phyloP scores from a whole-genome alignment of 2,888 invertebrate species.

The Argyra leucocephala region DNA sequence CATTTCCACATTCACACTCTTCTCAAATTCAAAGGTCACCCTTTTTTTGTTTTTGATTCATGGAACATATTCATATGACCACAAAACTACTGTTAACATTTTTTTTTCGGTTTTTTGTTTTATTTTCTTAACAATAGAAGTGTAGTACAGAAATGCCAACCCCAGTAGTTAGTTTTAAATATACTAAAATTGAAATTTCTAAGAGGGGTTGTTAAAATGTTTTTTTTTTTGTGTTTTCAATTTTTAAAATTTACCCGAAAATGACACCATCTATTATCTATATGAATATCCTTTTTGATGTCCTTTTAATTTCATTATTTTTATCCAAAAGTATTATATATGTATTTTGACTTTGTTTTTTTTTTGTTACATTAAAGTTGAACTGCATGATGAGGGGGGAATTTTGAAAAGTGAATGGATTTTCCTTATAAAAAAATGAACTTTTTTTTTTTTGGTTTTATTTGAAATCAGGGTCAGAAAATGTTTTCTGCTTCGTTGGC shows the following conservation, averaged over 20 bases:
- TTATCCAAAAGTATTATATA: neutral
- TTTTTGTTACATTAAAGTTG: no score
- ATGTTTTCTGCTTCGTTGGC: neutral
- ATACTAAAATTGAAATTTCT: no score
- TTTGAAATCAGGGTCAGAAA: constrained; percentile 1
- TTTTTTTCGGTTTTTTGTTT: neutral
- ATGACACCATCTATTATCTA: neutral
- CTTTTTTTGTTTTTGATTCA: no score
- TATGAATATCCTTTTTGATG: neutral
- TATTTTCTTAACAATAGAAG: no score
- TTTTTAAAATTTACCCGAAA: neutral
- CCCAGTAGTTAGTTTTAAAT: no score
- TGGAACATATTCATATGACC: neutral
- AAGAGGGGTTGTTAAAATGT: no score
- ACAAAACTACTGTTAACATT: neutral
- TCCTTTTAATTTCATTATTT: neutral
- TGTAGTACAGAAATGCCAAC: no score
- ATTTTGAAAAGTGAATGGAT: neutral
- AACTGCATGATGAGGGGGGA: neutral
- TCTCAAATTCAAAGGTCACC: no score
- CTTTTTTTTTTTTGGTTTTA: neutral
- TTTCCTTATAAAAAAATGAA: neutral
- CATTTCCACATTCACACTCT: no score
- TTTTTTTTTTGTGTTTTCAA: no score
- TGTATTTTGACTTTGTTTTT: no score